Conservation (phyloP, 2,888 invertebrate species). For the Diplazon laetatorius region DNA sequence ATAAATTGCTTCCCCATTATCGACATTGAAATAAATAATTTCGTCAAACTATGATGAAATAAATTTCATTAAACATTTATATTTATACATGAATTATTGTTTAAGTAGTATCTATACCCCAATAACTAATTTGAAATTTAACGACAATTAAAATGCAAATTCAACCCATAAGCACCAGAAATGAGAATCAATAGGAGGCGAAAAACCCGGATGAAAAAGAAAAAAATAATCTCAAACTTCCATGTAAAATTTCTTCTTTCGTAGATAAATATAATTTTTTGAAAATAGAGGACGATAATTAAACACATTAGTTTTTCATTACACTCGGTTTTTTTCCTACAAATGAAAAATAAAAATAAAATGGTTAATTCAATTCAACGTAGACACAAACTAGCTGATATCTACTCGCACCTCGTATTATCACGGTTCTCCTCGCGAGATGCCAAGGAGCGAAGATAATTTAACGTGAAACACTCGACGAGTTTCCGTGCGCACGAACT, state of each 20-base stretch:
- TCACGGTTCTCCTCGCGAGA: constrained; percentile 38
- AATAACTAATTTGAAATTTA: background rate
- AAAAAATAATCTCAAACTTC: too few relatives aligned
- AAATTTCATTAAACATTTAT: background rate
- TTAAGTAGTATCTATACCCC: background rate
- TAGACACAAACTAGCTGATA: constrained; percentile 32
- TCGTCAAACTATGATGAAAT: too few relatives aligned
- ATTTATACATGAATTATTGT: background rate
- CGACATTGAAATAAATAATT: too few relatives aligned
- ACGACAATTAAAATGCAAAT: background rate
- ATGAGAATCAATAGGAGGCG: too few relatives aligned
- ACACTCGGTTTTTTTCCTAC: background rate
- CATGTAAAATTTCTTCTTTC: background rate
- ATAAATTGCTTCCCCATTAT: too few relatives aligned
- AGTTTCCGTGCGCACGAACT: constrained; percentile 35
- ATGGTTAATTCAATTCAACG: constrained; percentile 4
- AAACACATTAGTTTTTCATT: background rate
- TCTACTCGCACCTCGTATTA: constrained; percentile 42
- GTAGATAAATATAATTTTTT: background rate
- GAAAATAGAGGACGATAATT: background rate
- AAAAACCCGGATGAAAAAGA: too few relatives aligned
- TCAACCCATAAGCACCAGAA: background rate
- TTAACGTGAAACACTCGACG: constrained; percentile 12
- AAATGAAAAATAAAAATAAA: background rate
- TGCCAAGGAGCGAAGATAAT: constrained; percentile 44